These are phyloP conservation scores for Carassius gibelio DNA, from an alignment of 2,113 vertebrate genomes.

Conservation along the genomic window DNA sequence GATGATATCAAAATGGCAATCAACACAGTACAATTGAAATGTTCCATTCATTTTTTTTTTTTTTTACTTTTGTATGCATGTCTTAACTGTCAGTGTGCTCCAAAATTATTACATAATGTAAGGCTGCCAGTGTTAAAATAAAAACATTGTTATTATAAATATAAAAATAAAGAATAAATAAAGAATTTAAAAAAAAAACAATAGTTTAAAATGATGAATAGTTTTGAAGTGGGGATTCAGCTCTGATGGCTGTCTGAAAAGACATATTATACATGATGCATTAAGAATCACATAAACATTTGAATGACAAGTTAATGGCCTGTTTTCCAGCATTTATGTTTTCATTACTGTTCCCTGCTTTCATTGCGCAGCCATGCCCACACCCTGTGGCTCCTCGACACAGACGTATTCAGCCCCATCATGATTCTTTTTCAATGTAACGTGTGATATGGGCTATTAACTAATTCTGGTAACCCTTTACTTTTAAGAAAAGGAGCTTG, in stretches of 20 bases:
- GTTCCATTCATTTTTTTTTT: no score
- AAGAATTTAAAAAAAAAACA: no score
- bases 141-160: no score
- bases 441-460: conserved; percentile 41
- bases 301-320: conserved; percentile 14
- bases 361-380: conserved; percentile 65
- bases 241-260: background rate
- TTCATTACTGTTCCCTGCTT: background rate
- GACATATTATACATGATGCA: background rate
- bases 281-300: background rate
- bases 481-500: background rate
- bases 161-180: no score
- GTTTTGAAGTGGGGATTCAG: background rate
- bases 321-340: background rate
- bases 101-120: no score
- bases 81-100: no score
- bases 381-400: conserved; percentile 70
- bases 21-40: no score
- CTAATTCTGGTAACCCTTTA: conserved; percentile 54
- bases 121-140: no score
- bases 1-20: no score
- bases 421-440: conserved; percentile 55
- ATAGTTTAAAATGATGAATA: no score
- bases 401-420: conserved; percentile 60
- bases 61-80: no score